Conservation (phyloP, 1,140 invertebrate species). For the Octopus sinensis region DNA sequence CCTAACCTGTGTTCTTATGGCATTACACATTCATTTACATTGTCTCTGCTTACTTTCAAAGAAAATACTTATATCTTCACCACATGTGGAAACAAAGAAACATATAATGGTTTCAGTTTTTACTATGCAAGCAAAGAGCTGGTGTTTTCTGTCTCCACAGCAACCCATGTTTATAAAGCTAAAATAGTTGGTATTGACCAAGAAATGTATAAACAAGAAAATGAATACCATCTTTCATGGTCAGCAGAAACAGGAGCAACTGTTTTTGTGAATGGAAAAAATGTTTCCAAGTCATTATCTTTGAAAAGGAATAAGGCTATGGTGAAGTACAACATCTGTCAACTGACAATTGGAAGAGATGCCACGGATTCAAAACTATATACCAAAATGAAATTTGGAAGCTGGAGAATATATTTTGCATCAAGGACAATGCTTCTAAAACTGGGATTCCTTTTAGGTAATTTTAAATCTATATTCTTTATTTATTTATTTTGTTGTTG, state of each 20-base stretch:
- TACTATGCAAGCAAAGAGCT: conserved; percentile 25
- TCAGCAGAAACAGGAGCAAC: conserved; percentile 31
- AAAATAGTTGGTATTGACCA: conserved; percentile 28
- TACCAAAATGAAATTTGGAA: conserved; percentile 29
- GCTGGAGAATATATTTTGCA: background rate
- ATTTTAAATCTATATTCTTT: no score
- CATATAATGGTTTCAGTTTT: conserved; percentile 34
- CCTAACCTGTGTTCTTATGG: conserved; percentile 33
- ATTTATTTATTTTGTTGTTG: no score
- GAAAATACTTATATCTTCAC: conserved; percentile 40
- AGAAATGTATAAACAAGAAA: conserved; percentile 23
- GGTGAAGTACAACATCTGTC: background rate
- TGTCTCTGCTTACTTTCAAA: conserved; percentile 26
- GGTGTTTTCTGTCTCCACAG: conserved; percentile 32
- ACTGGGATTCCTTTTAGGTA: conserved; percentile 8
- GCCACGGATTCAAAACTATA: conserved; percentile 14
- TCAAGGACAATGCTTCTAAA: background rate
- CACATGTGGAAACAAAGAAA: conserved; percentile 33
- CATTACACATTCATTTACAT: conserved; percentile 30
- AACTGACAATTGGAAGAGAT: conserved; percentile 22
- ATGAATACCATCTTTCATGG: conserved; percentile 34
- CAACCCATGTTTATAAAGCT: conserved; percentile 19
- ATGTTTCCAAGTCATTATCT: conserved; percentile 26
- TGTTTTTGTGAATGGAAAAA: conserved; percentile 29
- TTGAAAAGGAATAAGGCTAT: conserved; percentile 23